These are phyloP conservation scores for Pluvianellus socialis DNA, from an alignment of 2,113 vertebrate species.

Conservation along the genomic window DNA sequence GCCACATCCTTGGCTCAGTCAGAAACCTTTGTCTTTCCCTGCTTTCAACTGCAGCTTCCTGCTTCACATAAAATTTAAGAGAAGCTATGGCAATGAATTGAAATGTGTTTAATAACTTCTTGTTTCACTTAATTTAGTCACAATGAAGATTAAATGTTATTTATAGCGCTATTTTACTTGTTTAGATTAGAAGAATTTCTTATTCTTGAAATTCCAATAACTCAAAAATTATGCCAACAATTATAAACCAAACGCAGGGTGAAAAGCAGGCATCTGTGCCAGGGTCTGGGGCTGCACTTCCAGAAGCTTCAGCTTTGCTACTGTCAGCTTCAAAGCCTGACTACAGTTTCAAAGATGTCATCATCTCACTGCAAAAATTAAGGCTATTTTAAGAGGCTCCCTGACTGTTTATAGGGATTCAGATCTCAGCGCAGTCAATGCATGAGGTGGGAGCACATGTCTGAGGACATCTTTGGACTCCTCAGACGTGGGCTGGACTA, in stretches of 20 bases:
- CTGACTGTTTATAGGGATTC: not conserved
- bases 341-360: slow-evolving; percentile 55
- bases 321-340: slow-evolving; percentile 53
- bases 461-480: not conserved
- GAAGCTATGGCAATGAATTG: slow-evolving; percentile 12
- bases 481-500: accelerated
- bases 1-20: slow-evolving; percentile 53
- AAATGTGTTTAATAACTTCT: slow-evolving; percentile 44
- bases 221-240: slow-evolving; percentile 34
- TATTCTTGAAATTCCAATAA: slow-evolving; percentile 45
- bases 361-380: slow-evolving; percentile 35
- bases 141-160: slow-evolving; percentile 64
- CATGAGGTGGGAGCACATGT: not conserved
- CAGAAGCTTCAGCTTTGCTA: slow-evolving; percentile 50
- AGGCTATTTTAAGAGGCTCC: slow-evolving; percentile 38
- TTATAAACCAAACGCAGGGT: not conserved
- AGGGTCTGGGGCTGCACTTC: slow-evolving; percentile 12
- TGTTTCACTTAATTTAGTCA: slow-evolving; percentile 69
- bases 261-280: not conserved
- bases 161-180: slow-evolving; percentile 54
- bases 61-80: slow-evolving; percentile 53
- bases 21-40: slow-evolving; percentile 52
- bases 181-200: slow-evolving; percentile 45
- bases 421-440: not conserved
- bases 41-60: slow-evolving; percentile 62